Percentiles rank a stretch among this genome's conserved stretches.
Conservation (phyloP, 2,888 invertebrate species). For the Drosophila tanythrix region DNA sequence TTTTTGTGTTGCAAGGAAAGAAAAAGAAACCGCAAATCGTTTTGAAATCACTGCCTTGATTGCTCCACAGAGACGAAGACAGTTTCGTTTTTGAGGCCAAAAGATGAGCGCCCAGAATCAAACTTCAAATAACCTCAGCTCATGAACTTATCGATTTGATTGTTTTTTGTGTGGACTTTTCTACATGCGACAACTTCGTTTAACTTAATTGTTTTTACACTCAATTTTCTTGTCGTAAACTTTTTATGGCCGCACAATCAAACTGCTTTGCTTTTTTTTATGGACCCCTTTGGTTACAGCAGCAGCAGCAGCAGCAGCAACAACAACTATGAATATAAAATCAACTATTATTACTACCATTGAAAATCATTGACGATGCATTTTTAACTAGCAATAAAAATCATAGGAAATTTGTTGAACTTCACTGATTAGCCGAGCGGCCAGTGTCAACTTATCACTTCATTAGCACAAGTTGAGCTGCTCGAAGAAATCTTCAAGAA, state of each 20-base stretch:
- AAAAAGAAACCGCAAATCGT: conserved; percentile 49
- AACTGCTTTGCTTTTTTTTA: conserved; percentile 74
- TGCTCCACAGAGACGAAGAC: conserved; percentile 6
- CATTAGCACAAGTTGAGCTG: conserved; percentile 48
- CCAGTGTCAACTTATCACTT: conserved; percentile 65
- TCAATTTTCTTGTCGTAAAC: conserved; percentile 63
- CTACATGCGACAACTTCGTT: conserved; percentile 49
- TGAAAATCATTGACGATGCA: conserved; percentile 50
- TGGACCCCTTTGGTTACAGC: conserved; percentile 41
- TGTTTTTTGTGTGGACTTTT: background rate
- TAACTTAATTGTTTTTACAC: conserved; percentile 70
- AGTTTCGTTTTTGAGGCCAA: conserved; percentile 16
- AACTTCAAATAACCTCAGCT: conserved; percentile 16
- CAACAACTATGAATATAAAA: conserved; percentile 20
- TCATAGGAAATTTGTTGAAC: conserved; percentile 68
- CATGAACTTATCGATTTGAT: conserved; percentile 18
- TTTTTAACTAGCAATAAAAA: conserved; percentile 67
- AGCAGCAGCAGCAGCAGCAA: conserved; percentile 21
- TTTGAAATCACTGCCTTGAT: conserved; percentile 51
- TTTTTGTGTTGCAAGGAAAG: background rate
- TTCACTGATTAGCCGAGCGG: conserved; percentile 46
- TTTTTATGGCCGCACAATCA: conserved; percentile 66
- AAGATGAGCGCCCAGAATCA: conserved; percentile 19
- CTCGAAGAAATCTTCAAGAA: conserved; percentile 11
- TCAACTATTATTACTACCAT: conserved; percentile 58